Conservation (phyloP, 2,797 vertebrate species). For the Anguilla marmorata region DNA sequence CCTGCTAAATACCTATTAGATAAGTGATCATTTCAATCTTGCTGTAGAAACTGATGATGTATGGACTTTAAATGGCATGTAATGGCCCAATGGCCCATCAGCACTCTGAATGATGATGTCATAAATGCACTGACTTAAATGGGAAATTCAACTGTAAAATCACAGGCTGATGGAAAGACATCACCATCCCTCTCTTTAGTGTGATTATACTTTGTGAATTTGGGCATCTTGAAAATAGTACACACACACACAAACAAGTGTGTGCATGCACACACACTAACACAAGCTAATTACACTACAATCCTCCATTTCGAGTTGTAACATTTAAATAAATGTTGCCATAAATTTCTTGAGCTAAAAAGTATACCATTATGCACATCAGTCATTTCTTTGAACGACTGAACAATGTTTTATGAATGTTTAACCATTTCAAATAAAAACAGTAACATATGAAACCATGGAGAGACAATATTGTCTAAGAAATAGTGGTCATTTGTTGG, state of each 20-base stretch:
- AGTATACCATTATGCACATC: background rate
- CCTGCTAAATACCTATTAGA: background rate
- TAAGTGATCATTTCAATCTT: background rate
- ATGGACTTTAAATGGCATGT: too few species aligned
- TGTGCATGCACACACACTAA: background rate
- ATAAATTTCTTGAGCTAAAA: background rate
- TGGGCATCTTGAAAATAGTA: background rate
- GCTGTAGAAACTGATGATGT: background rate
- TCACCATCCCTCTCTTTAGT: background rate
- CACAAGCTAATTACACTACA: background rate
- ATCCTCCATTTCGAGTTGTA: background rate
- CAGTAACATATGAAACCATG: background rate
- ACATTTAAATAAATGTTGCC: background rate
- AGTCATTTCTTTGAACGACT: background rate
- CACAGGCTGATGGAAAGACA: conserved; percentile 3
- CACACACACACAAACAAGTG: background rate
- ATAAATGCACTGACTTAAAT: background rate
- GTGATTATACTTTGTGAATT: background rate
- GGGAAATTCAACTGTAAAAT: background rate
- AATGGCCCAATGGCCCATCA: background rate
- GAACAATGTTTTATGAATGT: background rate
- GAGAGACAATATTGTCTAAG: background rate
- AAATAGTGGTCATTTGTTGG: background rate
- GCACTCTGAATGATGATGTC: conserved; percentile 1
- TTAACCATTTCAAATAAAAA: background rate